Conservation (phyloP, 2,797 vertebrate genomes). For the Leuciscus waleckii region DNA sequence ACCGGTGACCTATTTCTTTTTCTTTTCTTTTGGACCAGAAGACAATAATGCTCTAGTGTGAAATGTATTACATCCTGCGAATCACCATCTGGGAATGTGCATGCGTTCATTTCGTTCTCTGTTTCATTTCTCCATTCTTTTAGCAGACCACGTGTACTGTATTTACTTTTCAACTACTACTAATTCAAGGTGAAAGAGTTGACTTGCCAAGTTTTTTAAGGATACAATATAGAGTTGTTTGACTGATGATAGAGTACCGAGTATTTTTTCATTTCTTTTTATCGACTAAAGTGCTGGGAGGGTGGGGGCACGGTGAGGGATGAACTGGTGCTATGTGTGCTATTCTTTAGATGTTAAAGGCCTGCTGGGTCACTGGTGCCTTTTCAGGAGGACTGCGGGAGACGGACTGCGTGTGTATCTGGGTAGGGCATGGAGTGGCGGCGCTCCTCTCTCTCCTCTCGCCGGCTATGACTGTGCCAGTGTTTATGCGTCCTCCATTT, state of each 20-base stretch:
- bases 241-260: conserved; percentile 52
- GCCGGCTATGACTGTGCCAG: conserved; percentile 47
- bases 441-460: conserved; percentile 38
- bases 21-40: conserved; percentile 28
- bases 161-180: conserved; percentile 60
- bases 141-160: conserved; percentile 56
- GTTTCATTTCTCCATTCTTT: conserved; percentile 47
- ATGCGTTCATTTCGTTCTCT: conserved; percentile 54
- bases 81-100: conserved; percentile 45
- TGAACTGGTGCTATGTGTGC: conserved; percentile 58
- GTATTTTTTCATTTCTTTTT: conserved; percentile 56
- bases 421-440: not conserved
- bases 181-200: conserved; percentile 63
- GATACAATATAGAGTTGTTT: conserved; percentile 53
- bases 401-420: conserved; percentile 13
- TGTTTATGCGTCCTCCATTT: conserved; percentile 62
- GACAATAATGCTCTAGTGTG: conserved; percentile 31
- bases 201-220: conserved; percentile 63
- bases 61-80: conserved; percentile 39
- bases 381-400: conserved; percentile 43
- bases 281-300: conserved; percentile 55
- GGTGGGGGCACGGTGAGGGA: conserved; percentile 57
- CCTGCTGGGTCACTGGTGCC: conserved; percentile 54
- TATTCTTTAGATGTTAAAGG: conserved; percentile 53
- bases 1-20: conserved; percentile 9